Conservation (phyloP, 2,113 vertebrate genomes). For the Sminthopsis crassicaudata region DNA sequence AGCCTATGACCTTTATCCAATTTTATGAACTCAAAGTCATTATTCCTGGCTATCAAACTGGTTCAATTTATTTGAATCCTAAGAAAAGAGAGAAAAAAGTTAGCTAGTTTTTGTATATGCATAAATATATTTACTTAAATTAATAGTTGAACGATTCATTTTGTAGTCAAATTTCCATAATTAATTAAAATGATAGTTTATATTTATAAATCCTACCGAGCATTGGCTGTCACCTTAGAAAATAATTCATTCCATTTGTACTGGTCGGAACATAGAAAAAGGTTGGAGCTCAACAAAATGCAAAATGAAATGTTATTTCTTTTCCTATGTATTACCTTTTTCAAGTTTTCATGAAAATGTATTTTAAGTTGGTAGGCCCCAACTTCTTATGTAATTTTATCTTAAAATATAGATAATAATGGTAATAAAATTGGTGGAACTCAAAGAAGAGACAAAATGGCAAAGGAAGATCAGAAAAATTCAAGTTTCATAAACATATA, state of each 20-base stretch:
- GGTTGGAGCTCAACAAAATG: background rate
- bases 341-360: conserved; percentile 24
- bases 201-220: conserved; percentile 2
- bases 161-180: conserved; percentile 8
- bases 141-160: conserved; percentile 9
- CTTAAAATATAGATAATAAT: conserved; percentile 40
- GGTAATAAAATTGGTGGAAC: background rate
- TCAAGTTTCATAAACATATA: conserved; percentile 26
- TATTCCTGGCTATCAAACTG: background rate
- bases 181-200: conserved; percentile 47
- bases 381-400: conserved; percentile 41
- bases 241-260: conserved; percentile 6
- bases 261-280: conserved; percentile 25
- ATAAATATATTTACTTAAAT: conserved; percentile 17
- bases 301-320: conserved; percentile 23
- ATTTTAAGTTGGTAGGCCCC: background rate
- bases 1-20: background rate
- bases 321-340: conserved; percentile 10
- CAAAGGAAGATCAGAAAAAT: conserved; percentile 3
- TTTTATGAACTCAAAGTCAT: background rate
- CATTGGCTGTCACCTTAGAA: background rate
- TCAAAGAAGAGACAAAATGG: background rate
- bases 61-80: conserved; percentile 36
- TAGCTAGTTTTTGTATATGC: conserved; percentile 29
- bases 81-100: conserved; percentile 23